phyloP scores from a whole-genome alignment of 2,113 vertebrate species.

The Epinephelus cyanopodus region DNA sequence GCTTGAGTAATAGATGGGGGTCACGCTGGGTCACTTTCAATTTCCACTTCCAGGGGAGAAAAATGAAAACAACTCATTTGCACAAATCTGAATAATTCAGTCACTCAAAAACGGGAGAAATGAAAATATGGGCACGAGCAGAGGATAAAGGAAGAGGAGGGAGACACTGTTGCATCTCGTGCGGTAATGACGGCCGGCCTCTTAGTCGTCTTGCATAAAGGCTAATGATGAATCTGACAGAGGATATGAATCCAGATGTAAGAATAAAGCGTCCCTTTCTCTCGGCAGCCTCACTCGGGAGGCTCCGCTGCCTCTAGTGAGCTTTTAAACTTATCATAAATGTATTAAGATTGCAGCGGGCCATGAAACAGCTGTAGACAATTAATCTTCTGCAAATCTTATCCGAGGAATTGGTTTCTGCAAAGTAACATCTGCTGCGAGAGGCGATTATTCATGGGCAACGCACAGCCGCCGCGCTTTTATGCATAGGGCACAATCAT shows the following conservation, averaged over 20 bases:
- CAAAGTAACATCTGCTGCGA: constrained; percentile 96
- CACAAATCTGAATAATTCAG: constrained; percentile 99
- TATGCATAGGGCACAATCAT: constrained; percentile 95
- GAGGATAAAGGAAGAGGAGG: constrained; percentile 65
- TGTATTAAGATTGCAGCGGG: constrained; percentile 99
- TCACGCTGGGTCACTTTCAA: constrained; percentile 97
- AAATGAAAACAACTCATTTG: constrained; percentile 99
- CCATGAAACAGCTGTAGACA: constrained; percentile 99
- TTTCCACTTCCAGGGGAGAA: constrained; percentile 94
- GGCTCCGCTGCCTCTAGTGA: constrained; percentile 90
- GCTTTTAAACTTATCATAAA: constrained; percentile 99
- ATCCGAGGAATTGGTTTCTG: constrained; percentile 96
- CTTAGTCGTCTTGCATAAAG: constrained; percentile 85
- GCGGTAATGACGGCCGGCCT: constrained; percentile 86
- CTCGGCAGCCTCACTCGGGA: constrained; percentile 75
- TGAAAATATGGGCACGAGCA: constrained; percentile 65
- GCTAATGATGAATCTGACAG: constrained; percentile 92
- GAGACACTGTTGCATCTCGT: constrained; percentile 69
- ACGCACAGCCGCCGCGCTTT: constrained; percentile 83
- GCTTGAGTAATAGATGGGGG: constrained; percentile 98
- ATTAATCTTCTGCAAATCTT: constrained; percentile 99
- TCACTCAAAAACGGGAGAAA: constrained; percentile 67
- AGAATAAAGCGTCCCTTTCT: constrained; percentile 90
- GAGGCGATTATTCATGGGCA: constrained; percentile 97
- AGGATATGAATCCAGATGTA: constrained; percentile 97